phyloP scores from a whole-genome alignment of 2,888 invertebrate species.

The Graphium colonna region DNA sequence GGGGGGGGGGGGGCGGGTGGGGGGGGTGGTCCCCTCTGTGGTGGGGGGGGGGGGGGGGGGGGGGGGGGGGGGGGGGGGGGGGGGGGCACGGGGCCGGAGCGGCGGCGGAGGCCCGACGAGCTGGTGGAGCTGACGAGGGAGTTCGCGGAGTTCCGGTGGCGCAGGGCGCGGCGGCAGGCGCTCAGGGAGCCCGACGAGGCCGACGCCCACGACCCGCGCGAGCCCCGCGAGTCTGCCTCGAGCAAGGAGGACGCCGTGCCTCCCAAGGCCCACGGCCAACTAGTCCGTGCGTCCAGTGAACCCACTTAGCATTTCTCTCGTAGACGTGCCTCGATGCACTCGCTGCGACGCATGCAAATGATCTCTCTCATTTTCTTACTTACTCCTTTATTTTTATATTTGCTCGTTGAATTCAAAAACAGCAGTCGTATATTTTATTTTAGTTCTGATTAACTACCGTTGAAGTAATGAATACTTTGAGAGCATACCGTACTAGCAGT shows the following conservation, averaged over 20 bases:
- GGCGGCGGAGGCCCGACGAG: slow-evolving; percentile 69
- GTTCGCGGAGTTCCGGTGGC: slow-evolving; percentile 6
- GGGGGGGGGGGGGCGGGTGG: too few species aligned
- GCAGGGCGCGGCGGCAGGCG: slow-evolving; percentile 9
- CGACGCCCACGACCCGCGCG: not conserved
- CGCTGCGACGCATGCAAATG: too few species aligned
- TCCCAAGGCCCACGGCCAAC: not conserved
- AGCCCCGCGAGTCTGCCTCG: not conserved
- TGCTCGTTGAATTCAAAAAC: too few species aligned
- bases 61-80: slow-evolving; percentile 64
- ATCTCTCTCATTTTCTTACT: too few species aligned
- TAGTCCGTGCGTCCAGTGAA: not conserved
- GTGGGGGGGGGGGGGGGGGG: too few species aligned
- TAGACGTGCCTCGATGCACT: too few species aligned
- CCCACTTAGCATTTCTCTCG: too few species aligned
- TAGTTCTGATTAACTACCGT: too few species aligned
- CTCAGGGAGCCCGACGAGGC: not conserved
- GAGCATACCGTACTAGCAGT: too few species aligned
- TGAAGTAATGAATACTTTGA: too few species aligned
- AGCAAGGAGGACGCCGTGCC: not conserved
- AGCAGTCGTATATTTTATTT: too few species aligned
- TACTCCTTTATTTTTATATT: too few species aligned
- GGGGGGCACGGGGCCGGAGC: slow-evolving; percentile 49
- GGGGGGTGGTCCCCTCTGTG: slow-evolving; percentile 88
- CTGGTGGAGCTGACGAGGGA: slow-evolving; percentile 67